Evolutionary conservation across 2,113 vertebrate species (phyloP).

Genomic region (Eira barbara): DNA sequence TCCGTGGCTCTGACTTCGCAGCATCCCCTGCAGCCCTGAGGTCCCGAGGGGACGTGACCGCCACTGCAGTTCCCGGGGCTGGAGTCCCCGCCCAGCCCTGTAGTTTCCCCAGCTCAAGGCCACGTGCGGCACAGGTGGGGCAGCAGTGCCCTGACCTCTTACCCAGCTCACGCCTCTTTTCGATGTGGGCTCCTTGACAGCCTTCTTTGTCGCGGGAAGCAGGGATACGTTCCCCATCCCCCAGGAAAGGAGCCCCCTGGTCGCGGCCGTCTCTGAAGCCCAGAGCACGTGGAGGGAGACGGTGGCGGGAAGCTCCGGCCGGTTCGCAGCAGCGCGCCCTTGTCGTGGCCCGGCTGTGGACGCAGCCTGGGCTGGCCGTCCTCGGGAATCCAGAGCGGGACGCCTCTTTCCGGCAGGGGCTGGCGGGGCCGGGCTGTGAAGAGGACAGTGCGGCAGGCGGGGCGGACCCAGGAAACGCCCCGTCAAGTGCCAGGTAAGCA

Average conservation of each 20-base stretch:
- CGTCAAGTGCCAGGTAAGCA: accelerated
- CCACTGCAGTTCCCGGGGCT: accelerated
- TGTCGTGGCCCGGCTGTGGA: background rate
- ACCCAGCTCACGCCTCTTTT: accelerated
- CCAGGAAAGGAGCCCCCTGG: accelerated
- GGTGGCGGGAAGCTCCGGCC: accelerated
- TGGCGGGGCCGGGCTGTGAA: background rate
- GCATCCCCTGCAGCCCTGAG: background rate
- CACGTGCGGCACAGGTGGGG: background rate
- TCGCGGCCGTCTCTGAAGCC: background rate
- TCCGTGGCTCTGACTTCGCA: accelerated
- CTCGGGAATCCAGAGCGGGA: background rate
- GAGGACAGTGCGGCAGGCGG: accelerated
- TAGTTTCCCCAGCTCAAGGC: background rate
- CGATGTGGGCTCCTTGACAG: accelerated
- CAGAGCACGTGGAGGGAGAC: accelerated
- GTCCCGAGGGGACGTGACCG: background rate
- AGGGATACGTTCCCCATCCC: accelerated
- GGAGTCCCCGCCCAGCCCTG: background rate
- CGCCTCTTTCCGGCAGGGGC: too few species aligned
- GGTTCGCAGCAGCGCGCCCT: background rate
- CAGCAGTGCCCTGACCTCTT: accelerated
- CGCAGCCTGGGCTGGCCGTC: background rate
- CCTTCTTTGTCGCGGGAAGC: background rate
- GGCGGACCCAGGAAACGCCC: accelerated